Evolutionary conservation across 1,140 invertebrate species (phyloP).

Genomic region (Zophobas morio): DNA sequence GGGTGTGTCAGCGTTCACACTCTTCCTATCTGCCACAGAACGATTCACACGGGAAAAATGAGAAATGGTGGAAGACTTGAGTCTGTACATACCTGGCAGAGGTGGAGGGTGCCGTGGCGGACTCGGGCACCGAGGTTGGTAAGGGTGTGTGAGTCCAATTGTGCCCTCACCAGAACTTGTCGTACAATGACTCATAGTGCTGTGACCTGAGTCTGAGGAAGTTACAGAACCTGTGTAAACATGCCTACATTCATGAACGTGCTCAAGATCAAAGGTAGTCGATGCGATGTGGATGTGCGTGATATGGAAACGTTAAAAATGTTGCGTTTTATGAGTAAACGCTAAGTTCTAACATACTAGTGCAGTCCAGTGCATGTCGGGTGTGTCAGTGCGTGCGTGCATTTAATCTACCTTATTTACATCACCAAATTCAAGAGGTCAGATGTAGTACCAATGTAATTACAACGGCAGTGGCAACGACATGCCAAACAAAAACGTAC

Average conservation of each 20-base stretch:
- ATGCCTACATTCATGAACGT: conserved; percentile 59
- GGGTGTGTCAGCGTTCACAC: too few relatives aligned
- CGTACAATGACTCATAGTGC: conserved; percentile 65
- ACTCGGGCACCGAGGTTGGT: conserved; percentile 64
- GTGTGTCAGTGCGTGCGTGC: conserved; percentile 9
- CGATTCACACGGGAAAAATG: conserved; percentile 41
- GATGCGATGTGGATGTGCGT: conserved; percentile 6
- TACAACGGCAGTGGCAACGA: background rate
- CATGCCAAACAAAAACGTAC: background rate
- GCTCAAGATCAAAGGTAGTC: conserved; percentile 51
- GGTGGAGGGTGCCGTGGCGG: conserved; percentile 64
- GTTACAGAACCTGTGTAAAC: conserved; percentile 65
- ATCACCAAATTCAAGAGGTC: background rate
- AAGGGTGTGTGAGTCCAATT: conserved; percentile 54
- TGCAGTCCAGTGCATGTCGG: conserved; percentile 17
- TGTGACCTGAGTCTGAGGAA: conserved; percentile 67
- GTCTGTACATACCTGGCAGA: conserved; percentile 63
- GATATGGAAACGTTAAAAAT: conserved; percentile 15
- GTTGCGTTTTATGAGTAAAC: background rate
- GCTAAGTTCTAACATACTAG: background rate
- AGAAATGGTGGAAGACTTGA: background rate
- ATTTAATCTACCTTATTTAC: conserved; percentile 15
- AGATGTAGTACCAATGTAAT: background rate
- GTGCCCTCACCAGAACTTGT: conserved; percentile 61
- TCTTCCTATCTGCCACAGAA: background rate